phyloP scores from a whole-genome alignment of 2,888 invertebrate genomes.

The Noctua comes region DNA sequence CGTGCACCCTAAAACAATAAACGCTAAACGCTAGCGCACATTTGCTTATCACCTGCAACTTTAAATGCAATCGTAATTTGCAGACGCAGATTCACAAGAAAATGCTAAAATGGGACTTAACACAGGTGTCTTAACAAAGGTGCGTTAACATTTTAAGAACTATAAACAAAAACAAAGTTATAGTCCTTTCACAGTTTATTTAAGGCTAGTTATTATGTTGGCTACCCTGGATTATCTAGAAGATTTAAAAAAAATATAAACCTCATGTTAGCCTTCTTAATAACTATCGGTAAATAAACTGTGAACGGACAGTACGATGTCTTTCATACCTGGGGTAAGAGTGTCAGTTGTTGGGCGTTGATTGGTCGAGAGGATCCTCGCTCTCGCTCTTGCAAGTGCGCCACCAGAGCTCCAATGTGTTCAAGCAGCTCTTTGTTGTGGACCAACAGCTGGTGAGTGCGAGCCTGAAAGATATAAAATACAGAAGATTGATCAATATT shows the following conservation, averaged over 20 bases:
- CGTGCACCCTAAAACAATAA: conserved; percentile 21
- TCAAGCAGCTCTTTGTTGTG: conserved; percentile 98
- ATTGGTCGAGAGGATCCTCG: conserved; percentile 89
- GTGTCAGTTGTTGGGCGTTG: conserved; percentile 91
- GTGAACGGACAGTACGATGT: not conserved
- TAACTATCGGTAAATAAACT: not conserved
- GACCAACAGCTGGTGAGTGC: conserved; percentile 97
- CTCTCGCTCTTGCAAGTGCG: conserved; percentile 96
- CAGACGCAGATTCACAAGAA: not conserved
- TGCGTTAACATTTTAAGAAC: conserved; percentile 28
- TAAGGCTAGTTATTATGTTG: not conserved
- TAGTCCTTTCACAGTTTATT: not conserved
- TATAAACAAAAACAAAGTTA: not conserved
- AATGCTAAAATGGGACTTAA: not conserved
- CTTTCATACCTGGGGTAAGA: conserved; percentile 92
- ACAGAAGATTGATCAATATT: not conserved
- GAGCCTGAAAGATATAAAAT: conserved; percentile 87
- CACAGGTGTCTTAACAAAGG: conserved; percentile 11
- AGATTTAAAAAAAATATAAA: not conserved
- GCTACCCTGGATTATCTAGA: not conserved
- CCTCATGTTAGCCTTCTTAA: not conserved
- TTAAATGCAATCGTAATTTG: not conserved
- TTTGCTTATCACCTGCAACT: conserved; percentile 7
- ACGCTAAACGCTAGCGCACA: conserved; percentile 25
- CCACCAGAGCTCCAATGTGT: conserved; percentile 97